phyloP scores from a whole-genome alignment of 2,888 invertebrate species.

The Ochropleura leucogaster region DNA sequence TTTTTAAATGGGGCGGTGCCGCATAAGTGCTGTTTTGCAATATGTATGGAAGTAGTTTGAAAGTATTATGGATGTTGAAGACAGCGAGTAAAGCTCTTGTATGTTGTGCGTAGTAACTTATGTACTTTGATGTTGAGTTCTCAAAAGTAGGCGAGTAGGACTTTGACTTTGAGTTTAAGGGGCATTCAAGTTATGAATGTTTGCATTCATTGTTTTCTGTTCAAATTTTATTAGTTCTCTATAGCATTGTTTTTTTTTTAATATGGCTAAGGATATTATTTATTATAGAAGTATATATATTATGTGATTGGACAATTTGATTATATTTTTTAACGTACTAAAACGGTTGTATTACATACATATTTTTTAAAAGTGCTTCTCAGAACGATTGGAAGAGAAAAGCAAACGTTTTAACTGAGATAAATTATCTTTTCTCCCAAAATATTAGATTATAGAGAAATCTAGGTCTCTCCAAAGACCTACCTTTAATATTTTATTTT shows the following conservation, averaged over 20 bases:
- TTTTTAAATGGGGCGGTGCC: slow-evolving; percentile 35
- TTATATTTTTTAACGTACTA: background rate
- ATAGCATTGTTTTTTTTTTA: too few species aligned
- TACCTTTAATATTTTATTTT: too few species aligned
- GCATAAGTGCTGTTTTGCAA: slow-evolving; percentile 40
- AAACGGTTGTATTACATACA: background rate
- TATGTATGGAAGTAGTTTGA: slow-evolving; percentile 26
- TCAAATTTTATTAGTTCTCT: background rate
- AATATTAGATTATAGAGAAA: too few species aligned
- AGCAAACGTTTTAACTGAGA: background rate
- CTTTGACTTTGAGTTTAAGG: background rate
- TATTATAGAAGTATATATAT: too few species aligned
- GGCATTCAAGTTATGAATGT: too few species aligned
- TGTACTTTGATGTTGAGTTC: background rate
- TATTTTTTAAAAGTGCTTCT: background rate
- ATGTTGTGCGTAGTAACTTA: slow-evolving; percentile 9
- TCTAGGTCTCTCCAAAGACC: too few species aligned
- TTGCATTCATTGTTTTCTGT: background rate
- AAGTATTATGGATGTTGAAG: slow-evolving; percentile 38
- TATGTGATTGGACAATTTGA: too few species aligned
- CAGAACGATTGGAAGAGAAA: background rate
- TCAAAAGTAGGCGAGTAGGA: background rate
- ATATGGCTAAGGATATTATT: too few species aligned
- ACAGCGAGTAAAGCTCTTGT: slow-evolving; percentile 15
- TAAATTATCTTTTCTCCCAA: background rate